Evolutionary conservation across 2,888 invertebrate species (phyloP).

Genomic region (Cataglyphis altisquamis): DNA sequence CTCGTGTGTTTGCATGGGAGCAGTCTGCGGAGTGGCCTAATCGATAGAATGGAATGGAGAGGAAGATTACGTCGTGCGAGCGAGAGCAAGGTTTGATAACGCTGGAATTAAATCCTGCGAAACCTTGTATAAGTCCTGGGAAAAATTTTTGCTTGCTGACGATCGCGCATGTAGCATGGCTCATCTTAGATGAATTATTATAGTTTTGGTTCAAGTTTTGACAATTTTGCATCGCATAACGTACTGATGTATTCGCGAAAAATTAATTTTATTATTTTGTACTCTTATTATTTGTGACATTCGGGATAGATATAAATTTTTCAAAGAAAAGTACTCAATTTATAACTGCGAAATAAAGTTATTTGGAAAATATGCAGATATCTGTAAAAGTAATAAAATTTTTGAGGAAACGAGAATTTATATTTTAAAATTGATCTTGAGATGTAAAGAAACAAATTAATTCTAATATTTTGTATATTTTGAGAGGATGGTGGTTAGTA

Average conservation of each 20-base stretch:
- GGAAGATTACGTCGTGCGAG: constrained; percentile 70
- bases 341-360: not conserved
- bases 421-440: not conserved
- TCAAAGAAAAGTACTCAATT: not conserved
- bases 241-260: not conserved
- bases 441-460: not conserved
- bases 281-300: not conserved
- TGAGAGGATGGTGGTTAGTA: not conserved
- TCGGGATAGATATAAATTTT: not conserved
- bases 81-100: constrained; percentile 39
- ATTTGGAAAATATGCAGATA: not conserved
- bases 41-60: constrained; percentile 81
- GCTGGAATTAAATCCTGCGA: not conserved
- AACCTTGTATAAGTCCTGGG: not conserved
- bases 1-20: constrained; percentile 81
- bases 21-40: constrained; percentile 74
- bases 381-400: not conserved
- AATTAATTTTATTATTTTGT: not conserved
- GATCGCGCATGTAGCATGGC: not conserved
- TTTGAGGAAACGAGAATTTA: not conserved
- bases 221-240: not conserved
- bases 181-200: not conserved
- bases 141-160: not conserved
- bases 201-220: not conserved
- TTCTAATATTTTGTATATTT: not conserved